Percentiles rank a stretch among this genome's conserved stretches.
These are phyloP conservation scores for Aix galericulata DNA, from an alignment of 2,113 vertebrate species.

Conservation along the genomic window DNA sequence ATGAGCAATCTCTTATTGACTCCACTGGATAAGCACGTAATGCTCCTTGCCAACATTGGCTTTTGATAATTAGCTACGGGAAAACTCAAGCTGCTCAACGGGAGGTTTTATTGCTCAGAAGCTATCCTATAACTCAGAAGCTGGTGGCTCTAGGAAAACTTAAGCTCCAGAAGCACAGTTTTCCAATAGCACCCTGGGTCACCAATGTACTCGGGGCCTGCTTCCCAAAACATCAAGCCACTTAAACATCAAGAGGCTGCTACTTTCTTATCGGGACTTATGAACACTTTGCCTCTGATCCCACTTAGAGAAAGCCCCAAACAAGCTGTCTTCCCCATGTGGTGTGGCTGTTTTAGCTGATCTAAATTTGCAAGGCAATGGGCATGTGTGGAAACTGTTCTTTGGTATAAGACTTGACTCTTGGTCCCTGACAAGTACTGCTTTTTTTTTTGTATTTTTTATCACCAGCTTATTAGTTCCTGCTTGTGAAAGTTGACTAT, in stretches of 20 bases:
- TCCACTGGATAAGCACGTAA: not conserved
- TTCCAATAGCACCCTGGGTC: not conserved
- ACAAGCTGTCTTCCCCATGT: not conserved
- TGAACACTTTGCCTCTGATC: not conserved
- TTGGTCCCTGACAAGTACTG: not conserved
- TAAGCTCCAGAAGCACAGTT: not conserved
- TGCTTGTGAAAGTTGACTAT: not conserved
- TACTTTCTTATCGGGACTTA: not conserved
- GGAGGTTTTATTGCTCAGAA: not conserved
- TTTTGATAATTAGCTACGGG: conserved; percentile 11
- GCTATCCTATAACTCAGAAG: not conserved
- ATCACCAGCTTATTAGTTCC: not conserved
- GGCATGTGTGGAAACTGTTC: not conserved
- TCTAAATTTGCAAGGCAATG: not conserved
- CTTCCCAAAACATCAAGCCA: not conserved
- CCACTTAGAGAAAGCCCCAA: not conserved
- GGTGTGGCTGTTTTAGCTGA: not conserved
- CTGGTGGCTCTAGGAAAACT: no score
- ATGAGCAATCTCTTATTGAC: not conserved
- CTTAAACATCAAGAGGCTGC: not conserved
- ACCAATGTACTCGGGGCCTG: not conserved
- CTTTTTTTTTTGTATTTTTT: not conserved
- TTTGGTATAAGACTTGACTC: not conserved
- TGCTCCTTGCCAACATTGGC: not conserved
- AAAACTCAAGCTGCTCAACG: not conserved